Percentiles rank a stretch among this genome's conserved stretches.
These are phyloP conservation scores for Pygoscelis antarcticus DNA, from an alignment of 2,113 vertebrate species.

Conservation along the genomic window DNA sequence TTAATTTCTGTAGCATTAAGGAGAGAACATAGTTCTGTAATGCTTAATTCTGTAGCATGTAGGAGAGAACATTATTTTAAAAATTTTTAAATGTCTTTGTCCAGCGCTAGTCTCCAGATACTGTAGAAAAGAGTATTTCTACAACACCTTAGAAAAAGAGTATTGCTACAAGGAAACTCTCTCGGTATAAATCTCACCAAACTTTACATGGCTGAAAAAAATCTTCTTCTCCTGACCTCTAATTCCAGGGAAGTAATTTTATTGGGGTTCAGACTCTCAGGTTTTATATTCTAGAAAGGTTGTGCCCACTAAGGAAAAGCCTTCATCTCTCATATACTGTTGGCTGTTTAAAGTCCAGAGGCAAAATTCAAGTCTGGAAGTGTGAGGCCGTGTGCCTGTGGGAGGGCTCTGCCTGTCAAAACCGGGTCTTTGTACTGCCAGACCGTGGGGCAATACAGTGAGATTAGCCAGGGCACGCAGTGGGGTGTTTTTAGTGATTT, in stretches of 20 bases:
- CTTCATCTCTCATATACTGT: background rate
- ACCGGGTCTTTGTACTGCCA: rapidly evolving
- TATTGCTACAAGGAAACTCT: background rate
- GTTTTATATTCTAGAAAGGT: background rate
- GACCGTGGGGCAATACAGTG: rapidly evolving
- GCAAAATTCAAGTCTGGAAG: background rate
- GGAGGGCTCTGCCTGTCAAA: background rate
- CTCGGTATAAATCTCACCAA: background rate
- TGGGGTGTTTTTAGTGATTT: background rate
- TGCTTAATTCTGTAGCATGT: background rate
- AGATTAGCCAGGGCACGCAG: background rate
- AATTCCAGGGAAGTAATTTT: background rate
- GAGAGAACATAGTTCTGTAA: background rate
- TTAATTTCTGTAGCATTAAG: background rate
- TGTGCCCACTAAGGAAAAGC: background rate
- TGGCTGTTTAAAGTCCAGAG: background rate
- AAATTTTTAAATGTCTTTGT: background rate
- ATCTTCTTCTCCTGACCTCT: background rate
- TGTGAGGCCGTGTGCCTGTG: background rate
- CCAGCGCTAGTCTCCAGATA: background rate
- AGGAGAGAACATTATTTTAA: background rate
- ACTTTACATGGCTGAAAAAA: background rate
- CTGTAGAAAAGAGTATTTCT: background rate
- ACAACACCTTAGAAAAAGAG: background rate
- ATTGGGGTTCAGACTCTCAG: background rate